These are phyloP conservation scores for Heteromormyrus szaboi DNA, from an alignment of 2,797 vertebrate species.

Conservation along the genomic window DNA sequence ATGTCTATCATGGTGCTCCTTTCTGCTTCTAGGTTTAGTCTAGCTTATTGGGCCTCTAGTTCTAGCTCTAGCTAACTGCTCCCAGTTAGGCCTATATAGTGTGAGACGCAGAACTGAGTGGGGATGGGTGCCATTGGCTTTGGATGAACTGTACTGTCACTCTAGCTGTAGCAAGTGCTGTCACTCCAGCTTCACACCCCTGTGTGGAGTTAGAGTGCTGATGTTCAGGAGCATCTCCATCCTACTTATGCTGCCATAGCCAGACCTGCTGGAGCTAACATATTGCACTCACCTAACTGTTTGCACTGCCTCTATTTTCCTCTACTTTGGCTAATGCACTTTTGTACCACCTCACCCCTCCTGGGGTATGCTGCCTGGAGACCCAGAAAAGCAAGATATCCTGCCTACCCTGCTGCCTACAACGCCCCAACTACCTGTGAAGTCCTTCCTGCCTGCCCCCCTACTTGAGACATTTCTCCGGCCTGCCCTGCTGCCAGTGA, in stretches of 20 bases:
- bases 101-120: neutral
- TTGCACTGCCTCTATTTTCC: neutral
- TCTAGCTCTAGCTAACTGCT: neutral
- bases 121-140: neutral
- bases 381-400: neutral
- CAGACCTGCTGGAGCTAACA: neutral
- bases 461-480: neutral
- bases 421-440: neutral
- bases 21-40: neutral
- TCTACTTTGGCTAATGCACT: neutral
- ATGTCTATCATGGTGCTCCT: neutral
- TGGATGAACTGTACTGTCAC: neutral
- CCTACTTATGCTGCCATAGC: neutral
- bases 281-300: neutral
- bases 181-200: neutral
- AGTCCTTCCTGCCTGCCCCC: neutral
- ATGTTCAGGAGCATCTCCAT: neutral
- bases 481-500: neutral
- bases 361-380: neutral
- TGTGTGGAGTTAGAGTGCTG: neutral
- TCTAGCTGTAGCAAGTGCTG: neutral
- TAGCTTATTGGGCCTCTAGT: neutral
- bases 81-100: neutral
- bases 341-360: neutral
- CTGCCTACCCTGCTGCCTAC: neutral